Conservation (phyloP, 2,888 invertebrate species). For the Chelonus formosanus region DNA sequence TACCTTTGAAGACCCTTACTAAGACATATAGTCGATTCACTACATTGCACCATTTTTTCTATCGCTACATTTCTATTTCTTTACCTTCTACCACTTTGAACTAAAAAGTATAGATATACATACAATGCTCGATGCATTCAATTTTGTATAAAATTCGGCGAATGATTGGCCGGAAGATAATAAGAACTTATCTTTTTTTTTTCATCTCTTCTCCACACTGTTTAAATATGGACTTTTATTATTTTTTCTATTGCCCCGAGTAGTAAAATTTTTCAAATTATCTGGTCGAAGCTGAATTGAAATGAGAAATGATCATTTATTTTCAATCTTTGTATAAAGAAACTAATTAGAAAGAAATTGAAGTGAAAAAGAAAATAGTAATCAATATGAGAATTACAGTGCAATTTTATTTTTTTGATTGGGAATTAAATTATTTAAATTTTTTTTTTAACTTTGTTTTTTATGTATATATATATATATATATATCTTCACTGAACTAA, state of each 20-base stretch:
- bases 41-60: conserved; percentile 29
- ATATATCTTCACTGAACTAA: no score
- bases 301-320: background rate
- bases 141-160: conserved; percentile 48
- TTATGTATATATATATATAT: no score
- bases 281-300: background rate
- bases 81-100: background rate
- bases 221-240: background rate
- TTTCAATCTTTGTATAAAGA: background rate
- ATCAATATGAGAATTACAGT: no score
- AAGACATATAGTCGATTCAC: conserved; percentile 18
- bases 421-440: no score
- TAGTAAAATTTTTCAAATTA: conserved; percentile 14
- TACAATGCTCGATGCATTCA: conserved; percentile 39
- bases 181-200: conserved; percentile 30
- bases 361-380: no score
- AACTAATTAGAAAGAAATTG: no score
- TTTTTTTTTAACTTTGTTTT: no score
- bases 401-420: no score
- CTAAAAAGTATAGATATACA: background rate
- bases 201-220: no score
- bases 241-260: background rate
- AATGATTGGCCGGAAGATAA: conserved; percentile 47
- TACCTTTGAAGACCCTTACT: conserved; percentile 36
- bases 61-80: conserved; percentile 8